Evolutionary conservation across 2,113 vertebrate genomes (phyloP), one percentile per base, ranked within the genome.

Genomic region (Pseudopipra pipra): DNA sequence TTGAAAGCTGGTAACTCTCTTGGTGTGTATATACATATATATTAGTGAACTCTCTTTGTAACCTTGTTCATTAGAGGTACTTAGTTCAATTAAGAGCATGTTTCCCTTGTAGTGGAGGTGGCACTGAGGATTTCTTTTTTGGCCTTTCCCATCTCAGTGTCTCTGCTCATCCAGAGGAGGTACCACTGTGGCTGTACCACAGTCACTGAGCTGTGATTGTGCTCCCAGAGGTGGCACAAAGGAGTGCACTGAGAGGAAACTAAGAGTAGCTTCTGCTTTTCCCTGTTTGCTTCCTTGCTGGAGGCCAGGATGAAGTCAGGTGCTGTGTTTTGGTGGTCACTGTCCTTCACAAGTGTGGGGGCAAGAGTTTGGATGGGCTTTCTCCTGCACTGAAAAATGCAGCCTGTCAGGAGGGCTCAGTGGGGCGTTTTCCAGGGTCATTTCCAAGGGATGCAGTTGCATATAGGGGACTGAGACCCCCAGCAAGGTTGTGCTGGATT

Each of bases 301-400:
- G 22, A 44, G 24, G 28, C 24, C 15, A 0, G 1, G 24, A 19
- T 66, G 30, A 63, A 35, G 61, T 16, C 30, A 46, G 0, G 1
- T n/a, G 5, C n/a, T 46, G 13, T 39, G 12, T 46, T 84, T 71
- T 25, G 37, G 15, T 46, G 23, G 41, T 41, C 14, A 20, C 46
- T 75, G 61, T 49, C 18, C 24, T 75, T 74, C 2, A 6, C 56
- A 80, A 51, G 22, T 18, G 16, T 14, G 52, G 35, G 44, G 31
- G 21, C 21, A 71, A 19, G 35, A 43, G 35, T n/a, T 72, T 35
- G 46, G 33, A 44, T 75, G 30, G 13, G 33, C 28, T 54, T 37
- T 20, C 6, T 47, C 13, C 37, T 76, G n/a, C 25, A 6, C 41
- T 35, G 90, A 39, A 51, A 46, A 51, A 51, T 17, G 24, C 41